Evolutionary conservation across 2,888 invertebrate genomes (phyloP).

Genomic region (Suillia variegata): DNA sequence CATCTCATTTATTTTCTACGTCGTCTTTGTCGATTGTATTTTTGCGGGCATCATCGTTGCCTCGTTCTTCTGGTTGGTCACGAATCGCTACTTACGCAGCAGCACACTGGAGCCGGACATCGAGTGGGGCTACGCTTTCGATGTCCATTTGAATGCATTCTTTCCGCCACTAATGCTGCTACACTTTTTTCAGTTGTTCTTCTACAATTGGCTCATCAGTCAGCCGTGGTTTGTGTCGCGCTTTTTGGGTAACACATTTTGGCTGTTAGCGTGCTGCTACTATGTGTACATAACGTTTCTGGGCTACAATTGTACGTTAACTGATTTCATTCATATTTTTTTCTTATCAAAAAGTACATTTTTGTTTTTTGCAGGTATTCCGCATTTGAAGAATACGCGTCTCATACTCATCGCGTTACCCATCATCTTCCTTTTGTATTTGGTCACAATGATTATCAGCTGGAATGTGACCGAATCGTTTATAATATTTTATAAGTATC

Average conservation of each 20-base stretch:
- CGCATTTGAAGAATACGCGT: constrained; percentile 84
- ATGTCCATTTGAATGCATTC: constrained; percentile 97
- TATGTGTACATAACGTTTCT: constrained; percentile 97
- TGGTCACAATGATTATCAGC: constrained; percentile 76
- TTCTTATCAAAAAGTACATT: neutral
- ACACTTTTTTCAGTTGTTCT: constrained; percentile 89
- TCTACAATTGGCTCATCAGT: constrained; percentile 82
- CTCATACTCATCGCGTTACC: constrained; percentile 85
- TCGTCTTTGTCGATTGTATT: constrained; percentile 93
- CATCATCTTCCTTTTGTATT: constrained; percentile 74
- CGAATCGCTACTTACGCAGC: constrained; percentile 56
- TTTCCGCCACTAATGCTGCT: constrained; percentile 94
- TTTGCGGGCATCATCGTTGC: constrained; percentile 85
- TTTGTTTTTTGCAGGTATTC: constrained; percentile 72
- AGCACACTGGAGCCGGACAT: constrained; percentile 64
- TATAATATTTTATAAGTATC: constrained; percentile 81
- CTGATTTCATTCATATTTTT: neutral
- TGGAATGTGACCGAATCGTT: constrained; percentile 85
- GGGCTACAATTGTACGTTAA: constrained; percentile 88
- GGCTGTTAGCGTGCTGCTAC: constrained; percentile 88
- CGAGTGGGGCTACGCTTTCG: constrained; percentile 99
- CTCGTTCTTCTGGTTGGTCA: constrained; percentile 83
- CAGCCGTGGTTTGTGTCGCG: constrained; percentile 79
- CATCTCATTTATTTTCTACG: constrained; percentile 84
- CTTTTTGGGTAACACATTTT: constrained; percentile 89